Base-by-base conservation (phyloP, 2,113 vertebrate genomes). In the Chelonoidis abingdonii region DNA sequence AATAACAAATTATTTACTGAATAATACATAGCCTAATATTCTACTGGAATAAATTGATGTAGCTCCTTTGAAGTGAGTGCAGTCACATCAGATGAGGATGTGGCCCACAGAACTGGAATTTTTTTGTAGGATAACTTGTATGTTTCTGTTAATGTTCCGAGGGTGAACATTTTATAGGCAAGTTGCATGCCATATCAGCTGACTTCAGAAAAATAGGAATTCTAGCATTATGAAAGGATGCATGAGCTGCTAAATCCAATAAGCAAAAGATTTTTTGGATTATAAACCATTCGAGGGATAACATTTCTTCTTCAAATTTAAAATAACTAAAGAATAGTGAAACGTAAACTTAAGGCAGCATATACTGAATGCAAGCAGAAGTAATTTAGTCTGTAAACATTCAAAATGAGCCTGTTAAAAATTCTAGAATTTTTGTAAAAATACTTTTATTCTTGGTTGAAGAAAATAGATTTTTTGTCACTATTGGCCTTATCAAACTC, bases 341-440 rank as follows among this genome's bases (percentile, higher is more conserved):
- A 2, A 1, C 4, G 22, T 44, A 35, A 31, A 62, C 8, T 41
- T 10, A 5, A 5, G 5, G 17, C 3, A 17, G 25, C 21, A 54
- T 19, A 4, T 17, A 53, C 7, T 89, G 29, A 84, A 79, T 50
- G 56, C 86, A 54, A 95, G 79, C 19, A 0, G 0, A 4, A 75
- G 0, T 29, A 4, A 82, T 31, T 80, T 87, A 25, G 13, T 4
- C 84, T 80, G 27, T 0, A 1, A 57, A 59, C 9, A 19, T 12
- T 41, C 3, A 41, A 17, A 84, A 83, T 27, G 25, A 27, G 17
- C 83, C 11, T 0, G 25, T 83, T 86, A 10, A 86, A 86, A 72
- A 80, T 14, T 2, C 10, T 27, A 44, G 9, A 44, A 6, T 88
- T 92, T 82, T 11, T 44, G 50, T 94, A 31, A 3, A 88, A 89